These are phyloP conservation scores for Dryas iulia DNA, from an alignment of 1,140 invertebrate species.

Conservation along the genomic window DNA sequence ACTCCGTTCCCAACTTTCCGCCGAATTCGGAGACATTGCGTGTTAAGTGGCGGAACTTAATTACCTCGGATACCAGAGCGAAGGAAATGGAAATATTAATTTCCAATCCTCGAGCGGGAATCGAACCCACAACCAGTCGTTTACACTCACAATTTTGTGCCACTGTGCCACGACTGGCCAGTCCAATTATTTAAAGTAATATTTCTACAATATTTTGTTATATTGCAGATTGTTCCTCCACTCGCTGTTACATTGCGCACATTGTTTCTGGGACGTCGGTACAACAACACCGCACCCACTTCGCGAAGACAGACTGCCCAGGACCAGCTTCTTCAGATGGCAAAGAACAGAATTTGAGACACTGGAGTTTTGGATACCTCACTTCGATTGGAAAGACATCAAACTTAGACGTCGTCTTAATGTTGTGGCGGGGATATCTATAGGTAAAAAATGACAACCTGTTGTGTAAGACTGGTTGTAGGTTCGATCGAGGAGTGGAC, in stretches of 20 bases:
- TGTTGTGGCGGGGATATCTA: slow-evolving; percentile 44
- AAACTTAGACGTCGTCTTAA: slow-evolving; percentile 23
- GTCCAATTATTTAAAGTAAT: not conserved
- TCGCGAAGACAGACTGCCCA: slow-evolving; percentile 4
- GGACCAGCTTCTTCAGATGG: slow-evolving; percentile 51
- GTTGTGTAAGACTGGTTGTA: too few relatives aligned
- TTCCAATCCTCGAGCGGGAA: too few relatives aligned
- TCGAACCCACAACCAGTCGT: too few relatives aligned
- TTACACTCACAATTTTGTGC: too few relatives aligned
- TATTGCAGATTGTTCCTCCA: slow-evolving; percentile 11
- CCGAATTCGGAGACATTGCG: too few relatives aligned
- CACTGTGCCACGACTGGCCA: not conserved
- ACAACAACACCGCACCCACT: slow-evolving; percentile 28
- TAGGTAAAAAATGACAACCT: slow-evolving; percentile 28
- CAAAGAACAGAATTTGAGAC: slow-evolving; percentile 34
- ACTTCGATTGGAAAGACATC: slow-evolving; percentile 37
- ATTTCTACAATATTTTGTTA: too few relatives aligned
- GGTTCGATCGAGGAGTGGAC: too few relatives aligned
- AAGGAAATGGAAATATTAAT: too few relatives aligned
- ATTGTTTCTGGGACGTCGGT: slow-evolving; percentile 42
- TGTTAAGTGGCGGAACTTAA: too few relatives aligned
- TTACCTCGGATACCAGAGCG: too few relatives aligned
- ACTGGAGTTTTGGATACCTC: slow-evolving; percentile 18
- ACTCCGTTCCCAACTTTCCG: too few relatives aligned
- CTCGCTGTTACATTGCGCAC: not conserved